Conservation (phyloP, 2,888 invertebrate genomes). For the Lottia gigantea region DNA sequence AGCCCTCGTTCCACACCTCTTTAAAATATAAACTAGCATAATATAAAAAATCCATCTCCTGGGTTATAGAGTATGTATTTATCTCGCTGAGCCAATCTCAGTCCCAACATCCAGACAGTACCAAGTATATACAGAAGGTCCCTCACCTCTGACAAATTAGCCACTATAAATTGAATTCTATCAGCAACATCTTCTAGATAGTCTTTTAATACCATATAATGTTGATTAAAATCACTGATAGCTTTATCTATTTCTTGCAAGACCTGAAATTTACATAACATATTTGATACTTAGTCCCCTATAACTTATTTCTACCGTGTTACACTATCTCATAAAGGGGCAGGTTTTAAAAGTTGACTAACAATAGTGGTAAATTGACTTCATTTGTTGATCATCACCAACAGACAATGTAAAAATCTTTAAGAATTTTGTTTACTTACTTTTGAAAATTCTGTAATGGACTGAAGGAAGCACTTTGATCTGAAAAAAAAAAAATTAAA, state of each 20-base stretch:
- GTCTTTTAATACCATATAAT: constrained; percentile 56
- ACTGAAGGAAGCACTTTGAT: constrained; percentile 42
- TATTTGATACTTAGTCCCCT: not conserved
- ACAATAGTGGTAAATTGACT: too few species aligned
- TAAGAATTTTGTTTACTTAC: constrained; percentile 30
- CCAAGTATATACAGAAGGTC: not conserved
- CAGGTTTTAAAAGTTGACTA: too few species aligned
- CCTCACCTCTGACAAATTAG: constrained; percentile 42
- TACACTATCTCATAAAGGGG: too few species aligned
- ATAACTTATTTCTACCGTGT: too few species aligned
- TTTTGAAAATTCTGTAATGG: constrained; percentile 40
- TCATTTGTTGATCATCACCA: too few species aligned
- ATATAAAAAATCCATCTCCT: too few species aligned
- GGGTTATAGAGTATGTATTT: too few species aligned
- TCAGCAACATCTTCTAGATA: constrained; percentile 50
- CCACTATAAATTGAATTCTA: constrained; percentile 39
- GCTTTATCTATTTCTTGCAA: constrained; percentile 39
- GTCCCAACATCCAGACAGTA: not conserved
- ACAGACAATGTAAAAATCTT: too few species aligned
- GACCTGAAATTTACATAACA: constrained; percentile 34
- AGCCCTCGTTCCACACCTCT: too few species aligned
- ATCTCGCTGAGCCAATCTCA: not conserved
- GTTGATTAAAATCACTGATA: constrained; percentile 48
- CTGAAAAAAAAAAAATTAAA: constrained; percentile 30
- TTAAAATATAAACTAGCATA: too few species aligned